Evolutionary conservation across 35 echinoderm and acorn worm species (phyloP).

Genomic region (Strongylocentrotus purpuratus): DNA sequence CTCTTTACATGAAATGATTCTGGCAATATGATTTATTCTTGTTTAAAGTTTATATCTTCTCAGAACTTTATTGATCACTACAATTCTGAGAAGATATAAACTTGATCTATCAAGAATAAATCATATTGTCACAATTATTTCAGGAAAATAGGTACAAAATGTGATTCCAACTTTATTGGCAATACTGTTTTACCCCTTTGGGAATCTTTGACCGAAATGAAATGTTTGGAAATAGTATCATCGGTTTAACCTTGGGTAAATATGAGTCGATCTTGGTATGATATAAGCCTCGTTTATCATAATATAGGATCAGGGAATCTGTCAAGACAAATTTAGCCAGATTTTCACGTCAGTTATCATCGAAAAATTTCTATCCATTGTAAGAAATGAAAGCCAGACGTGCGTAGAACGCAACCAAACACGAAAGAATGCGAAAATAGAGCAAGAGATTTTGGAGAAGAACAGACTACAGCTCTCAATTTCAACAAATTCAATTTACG

Average conservation of each 20-base stretch:
- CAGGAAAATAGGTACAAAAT: too few species aligned
- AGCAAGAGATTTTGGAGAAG: neutral
- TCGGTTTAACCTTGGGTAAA: conserved; percentile 8
- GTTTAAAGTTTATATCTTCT: too few species aligned
- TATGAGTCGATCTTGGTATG: neutral
- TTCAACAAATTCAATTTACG: neutral
- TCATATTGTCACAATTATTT: too few species aligned
- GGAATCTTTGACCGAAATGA: neutral
- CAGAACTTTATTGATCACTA: too few species aligned
- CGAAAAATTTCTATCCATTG: neutral
- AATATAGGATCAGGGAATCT: neutral
- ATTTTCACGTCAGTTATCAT: neutral
- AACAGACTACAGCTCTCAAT: neutral
- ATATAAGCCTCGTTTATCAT: conserved; percentile 4
- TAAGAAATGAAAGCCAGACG: neutral
- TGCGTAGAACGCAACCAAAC: neutral
- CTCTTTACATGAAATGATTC: too few species aligned
- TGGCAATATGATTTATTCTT: too few species aligned
- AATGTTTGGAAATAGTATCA: neutral
- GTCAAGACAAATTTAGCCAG: neutral
- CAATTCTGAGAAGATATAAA: too few species aligned
- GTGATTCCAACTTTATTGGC: too few species aligned
- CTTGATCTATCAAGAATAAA: too few species aligned
- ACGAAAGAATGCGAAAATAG: neutral
- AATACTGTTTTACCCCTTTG: neutral